Conservation (phyloP, 2,797 vertebrate species). For the Xenops minutus region DNA sequence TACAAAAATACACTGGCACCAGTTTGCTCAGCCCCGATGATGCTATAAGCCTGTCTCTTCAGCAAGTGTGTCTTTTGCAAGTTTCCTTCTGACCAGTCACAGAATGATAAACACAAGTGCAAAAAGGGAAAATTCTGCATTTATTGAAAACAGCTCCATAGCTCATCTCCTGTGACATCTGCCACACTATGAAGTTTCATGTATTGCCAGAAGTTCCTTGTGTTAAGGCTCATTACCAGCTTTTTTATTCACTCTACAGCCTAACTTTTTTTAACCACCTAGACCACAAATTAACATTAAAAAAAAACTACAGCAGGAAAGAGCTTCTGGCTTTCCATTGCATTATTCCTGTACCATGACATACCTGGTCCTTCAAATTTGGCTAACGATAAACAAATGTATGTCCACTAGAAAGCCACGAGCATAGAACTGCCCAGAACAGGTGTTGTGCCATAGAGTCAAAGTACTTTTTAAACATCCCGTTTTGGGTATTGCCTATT, state of each 20-base stretch:
- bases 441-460: rapidly evolving
- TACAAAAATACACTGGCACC: neutral
- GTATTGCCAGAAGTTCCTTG: rapidly evolving
- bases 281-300: neutral
- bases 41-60: neutral
- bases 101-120: neutral
- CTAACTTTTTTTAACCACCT: neutral
- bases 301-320: neutral
- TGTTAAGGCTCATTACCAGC: neutral
- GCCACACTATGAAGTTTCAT: neutral
- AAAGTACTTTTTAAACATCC: neutral
- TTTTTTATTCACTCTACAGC: neutral
- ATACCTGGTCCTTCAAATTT: neutral
- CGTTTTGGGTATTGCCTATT: neutral
- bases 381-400: neutral
- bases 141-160: neutral
- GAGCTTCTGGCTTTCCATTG: neutral
- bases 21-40: neutral
- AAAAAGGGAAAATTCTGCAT: neutral
- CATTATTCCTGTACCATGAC: neutral
- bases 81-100: neutral
- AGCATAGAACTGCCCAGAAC: neutral
- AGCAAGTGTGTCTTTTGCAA: rapidly evolving
- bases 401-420: neutral
- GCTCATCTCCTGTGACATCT: neutral